Evolutionary conservation across 1,140 invertebrate species (phyloP), one percentile per base, ranked within the genome.

Genomic region (Tetramorium alpestre): DNA sequence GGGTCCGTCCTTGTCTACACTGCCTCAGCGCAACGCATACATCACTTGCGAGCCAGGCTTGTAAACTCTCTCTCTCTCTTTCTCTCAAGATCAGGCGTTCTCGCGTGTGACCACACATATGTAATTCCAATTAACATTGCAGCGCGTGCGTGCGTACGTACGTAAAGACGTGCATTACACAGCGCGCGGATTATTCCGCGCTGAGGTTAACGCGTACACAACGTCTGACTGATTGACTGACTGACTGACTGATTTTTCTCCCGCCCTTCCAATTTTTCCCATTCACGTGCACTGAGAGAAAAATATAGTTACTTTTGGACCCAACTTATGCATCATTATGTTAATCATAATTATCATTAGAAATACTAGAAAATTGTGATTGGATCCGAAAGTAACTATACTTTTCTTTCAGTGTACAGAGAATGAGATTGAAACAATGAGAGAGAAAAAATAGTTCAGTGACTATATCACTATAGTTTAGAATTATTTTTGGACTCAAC

Each of bases 111-210:
- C 86, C 89, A 89, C 89, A 91, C 87, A 89, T 91, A 87, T 89
- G 90, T 91, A 90, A 91, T 91, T 91, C 86, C 90, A 91, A 91
- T 91, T 91, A 91, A 91, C 90, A 89, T 87, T 81, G 88, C 64
- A 84, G 44, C 67, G 38, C 47, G 62, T 54, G 67, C 44, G 75
- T 67, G 7, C 44, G 72, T 58, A 41, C 44, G 72, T 58, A 41
- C 72, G 73, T 64, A 78, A 47, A 77, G 51, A 73, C 62, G 58
- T 67, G 69, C 81, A 51, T 73, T 87, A 70, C 87, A 82, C 73
- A 75, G 88, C 49, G 85, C 77, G 85, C 88, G 72, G 73, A 75
- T 87, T 90, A 87, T 87, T 77, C 76, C 62, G 87, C 80, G 87
- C 69, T 82, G 44, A 89, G 75, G 85, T 87, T 89, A 88, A 90